Base-by-base conservation (phyloP, 1,140 invertebrate species). In the Carcinoscorpius rotundicauda region DNA sequence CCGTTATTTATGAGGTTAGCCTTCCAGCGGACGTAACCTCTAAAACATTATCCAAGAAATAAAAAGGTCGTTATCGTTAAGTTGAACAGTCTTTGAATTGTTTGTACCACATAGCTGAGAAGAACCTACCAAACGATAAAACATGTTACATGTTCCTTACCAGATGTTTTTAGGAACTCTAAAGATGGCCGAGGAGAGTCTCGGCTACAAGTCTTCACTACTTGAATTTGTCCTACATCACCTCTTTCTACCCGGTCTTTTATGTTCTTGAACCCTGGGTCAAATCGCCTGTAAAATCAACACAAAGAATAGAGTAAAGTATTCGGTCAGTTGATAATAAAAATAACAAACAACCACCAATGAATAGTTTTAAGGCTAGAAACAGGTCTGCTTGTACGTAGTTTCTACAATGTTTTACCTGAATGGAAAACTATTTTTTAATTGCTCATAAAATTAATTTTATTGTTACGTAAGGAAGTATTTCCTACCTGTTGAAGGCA, bases 181-280 rank as follows among this genome's bases (percentile, higher is more conserved):
- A 85, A 69, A 0, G 79, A 75, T 3, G 86, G 85, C 49, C 83
- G 71, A 4, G 84, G 82, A n/a, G 81, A 82, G 70, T 87, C 85
- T 64, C 85, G 78, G 4, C 82, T 79, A 29, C 81, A 81, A 0
- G 81, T 80, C 74, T 84, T 86, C 3, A 87, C 75, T 3, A 82
- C 75, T 51, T 84, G 82, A 4, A 85, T 78, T 64, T 83, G 80
- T 5, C 85, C 86, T 29, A 87, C 72, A 56, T 82, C 80, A 9
- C 84, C 84, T 4, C 76, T 75, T 9, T 77, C 75, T 0, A 86
- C 79, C 66, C 79, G 73, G 0, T 81, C 68, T 62, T 77, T 77
- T 0, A 86, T 70, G 4, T 75, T 67, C 4, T 73, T 75, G 70
- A 85, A 84, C 52, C 82, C 80, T 3, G 85, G 84, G 75, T 87